A percentile compares a stretch with the other conserved stretches of the same genome.
Evolutionary conservation across 1,140 invertebrate genomes (phyloP).

Genomic region (Trichonephila clavata): DNA sequence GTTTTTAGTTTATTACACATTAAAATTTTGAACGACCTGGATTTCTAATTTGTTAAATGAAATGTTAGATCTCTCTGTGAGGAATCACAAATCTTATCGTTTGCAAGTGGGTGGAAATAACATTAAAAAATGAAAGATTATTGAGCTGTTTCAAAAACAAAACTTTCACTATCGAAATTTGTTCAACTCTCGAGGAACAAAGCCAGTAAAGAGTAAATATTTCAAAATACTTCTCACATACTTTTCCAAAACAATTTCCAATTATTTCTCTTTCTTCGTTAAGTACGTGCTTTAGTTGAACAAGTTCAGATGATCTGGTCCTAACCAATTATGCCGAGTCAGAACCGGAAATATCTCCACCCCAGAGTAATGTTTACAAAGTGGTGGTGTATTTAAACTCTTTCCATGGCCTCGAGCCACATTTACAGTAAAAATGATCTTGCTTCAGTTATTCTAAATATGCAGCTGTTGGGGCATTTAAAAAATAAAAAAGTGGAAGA

Average conservation of each 20-base stretch:
- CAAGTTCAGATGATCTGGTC: not conserved
- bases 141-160: too few relatives aligned
- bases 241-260: not conserved
- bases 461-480: not conserved
- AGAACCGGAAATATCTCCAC: not conserved
- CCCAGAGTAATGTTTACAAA: not conserved
- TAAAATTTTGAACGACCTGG: too few relatives aligned
- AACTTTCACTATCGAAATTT: too few relatives aligned
- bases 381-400: too few relatives aligned
- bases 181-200: not conserved
- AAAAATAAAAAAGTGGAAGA: slow-evolving; percentile 3
- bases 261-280: not conserved
- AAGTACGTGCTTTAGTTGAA: not conserved
- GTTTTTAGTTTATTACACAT: too few relatives aligned
- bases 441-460: not conserved
- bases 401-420: not conserved
- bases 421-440: not conserved
- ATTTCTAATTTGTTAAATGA: too few relatives aligned
- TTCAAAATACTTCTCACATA: not conserved
- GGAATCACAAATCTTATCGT: too few relatives aligned
- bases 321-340: not conserved
- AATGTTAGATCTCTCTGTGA: too few relatives aligned
- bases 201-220: not conserved
- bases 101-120: too few relatives aligned
- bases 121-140: too few relatives aligned